Evolutionary conservation across 2,113 vertebrate species (phyloP).

Genomic region (Salvator merianae): DNA sequence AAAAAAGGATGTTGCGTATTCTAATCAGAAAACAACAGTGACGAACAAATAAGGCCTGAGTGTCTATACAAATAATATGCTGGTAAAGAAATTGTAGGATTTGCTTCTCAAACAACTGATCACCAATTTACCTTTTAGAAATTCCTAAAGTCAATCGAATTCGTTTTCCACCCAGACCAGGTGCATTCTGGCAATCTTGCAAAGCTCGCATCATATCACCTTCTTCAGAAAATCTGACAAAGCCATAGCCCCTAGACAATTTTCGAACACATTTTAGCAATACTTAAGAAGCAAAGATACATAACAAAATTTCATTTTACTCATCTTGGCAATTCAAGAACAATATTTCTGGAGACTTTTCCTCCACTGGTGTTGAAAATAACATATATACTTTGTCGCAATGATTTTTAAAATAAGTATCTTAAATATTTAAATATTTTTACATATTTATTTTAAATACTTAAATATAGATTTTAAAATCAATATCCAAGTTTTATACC

Average conservation of each 20-base stretch:
- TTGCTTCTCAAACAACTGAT: constrained; percentile 33
- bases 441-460: not conserved
- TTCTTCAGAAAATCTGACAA: constrained; percentile 90
- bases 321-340: not conserved
- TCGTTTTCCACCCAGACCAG: constrained; percentile 86
- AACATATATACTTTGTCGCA: not conserved
- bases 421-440: too few relatives aligned
- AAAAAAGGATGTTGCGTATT: not conserved
- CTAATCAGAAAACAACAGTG: not conserved
- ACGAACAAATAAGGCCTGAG: not conserved
- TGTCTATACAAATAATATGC: not conserved
- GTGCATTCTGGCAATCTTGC: constrained; percentile 89
- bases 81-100: not conserved
- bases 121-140: constrained; percentile 82
- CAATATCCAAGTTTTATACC: not conserved
- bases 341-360: too few relatives aligned
- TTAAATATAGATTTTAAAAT: not conserved
- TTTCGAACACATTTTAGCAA: constrained; percentile 67
- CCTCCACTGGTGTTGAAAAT: not conserved
- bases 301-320: not conserved
- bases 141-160: constrained; percentile 89
- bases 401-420: not conserved
- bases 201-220: constrained; percentile 91
- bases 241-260: constrained; percentile 86
- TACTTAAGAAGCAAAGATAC: not conserved